Base-by-base conservation (phyloP, 2,797 vertebrate genomes). In the Argyrosomus regius region DNA sequence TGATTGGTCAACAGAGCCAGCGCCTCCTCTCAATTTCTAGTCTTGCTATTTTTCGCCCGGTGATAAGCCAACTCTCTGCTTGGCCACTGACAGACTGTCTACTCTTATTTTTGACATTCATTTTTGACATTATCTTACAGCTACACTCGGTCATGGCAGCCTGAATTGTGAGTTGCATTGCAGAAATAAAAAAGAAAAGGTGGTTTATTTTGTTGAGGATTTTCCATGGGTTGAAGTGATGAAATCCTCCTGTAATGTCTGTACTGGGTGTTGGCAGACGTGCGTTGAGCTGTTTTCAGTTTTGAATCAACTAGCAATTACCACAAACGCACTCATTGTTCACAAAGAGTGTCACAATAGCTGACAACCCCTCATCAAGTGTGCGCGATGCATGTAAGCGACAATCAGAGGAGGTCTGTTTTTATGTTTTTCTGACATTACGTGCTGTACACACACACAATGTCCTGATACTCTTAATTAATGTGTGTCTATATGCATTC, bases 201-300 rank as follows among this genome's bases (percentile, higher is more conserved):
- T 64, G 8, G 4, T 50, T 60, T 58, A 28, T 85, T 58, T 14
- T 41, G n/a, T 41, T 54, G 41, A 72, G 43, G 49, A 24, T 70
- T 76, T 77, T 72, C 43, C 39, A 18, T 17, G 20, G 6, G 26
- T 82, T 61, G 56, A 64, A 84, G 70, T 83, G 62, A 80, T 84
- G 69, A 74, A 83, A 90, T 76, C 8, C 56, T 77, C 28, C 53
- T 56, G 84, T 78, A 83, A 87, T 45, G 43, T 83, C 60, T 65
- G 57, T 50, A 3, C 12, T 3, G 0, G 18, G 18, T 53, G 39
- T 52, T 41, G 54, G 22, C 26, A 49, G 3, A 52, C 54, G 59
- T 18, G 3, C 3, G 52, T 41, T 28, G 54, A 49, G 24, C 8
- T 14, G 11, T 12, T 48, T 39, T 35, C 18, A 13, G 12, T 69